Evolutionary conservation across 2,113 vertebrate genomes (phyloP).

Genomic region (Psilopogon haemacephalus): DNA sequence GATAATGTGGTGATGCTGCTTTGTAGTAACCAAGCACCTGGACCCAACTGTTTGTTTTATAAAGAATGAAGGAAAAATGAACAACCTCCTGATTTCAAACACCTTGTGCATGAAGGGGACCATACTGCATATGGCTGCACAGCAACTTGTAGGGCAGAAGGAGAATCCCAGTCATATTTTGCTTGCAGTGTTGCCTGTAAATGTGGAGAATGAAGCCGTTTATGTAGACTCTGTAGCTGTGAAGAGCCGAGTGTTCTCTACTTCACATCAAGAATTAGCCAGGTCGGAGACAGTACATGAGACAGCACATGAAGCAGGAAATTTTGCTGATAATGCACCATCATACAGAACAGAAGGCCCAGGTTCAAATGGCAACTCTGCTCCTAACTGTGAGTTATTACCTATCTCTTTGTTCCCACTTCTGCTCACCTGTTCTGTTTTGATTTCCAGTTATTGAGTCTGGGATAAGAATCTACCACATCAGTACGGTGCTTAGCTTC

Average conservation of each 20-base stretch:
- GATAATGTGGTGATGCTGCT: not conserved
- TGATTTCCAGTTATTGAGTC: not conserved
- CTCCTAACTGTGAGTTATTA: not conserved
- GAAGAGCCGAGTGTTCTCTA: not conserved
- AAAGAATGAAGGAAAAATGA: not conserved
- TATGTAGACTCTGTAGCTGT: not conserved
- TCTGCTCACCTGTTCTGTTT: not conserved
- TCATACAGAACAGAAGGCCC: not conserved
- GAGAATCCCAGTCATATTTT: rapidly evolving
- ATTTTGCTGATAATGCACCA: not conserved
- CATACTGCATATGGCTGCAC: not conserved
- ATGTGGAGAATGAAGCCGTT: not conserved
- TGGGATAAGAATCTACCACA: not conserved
- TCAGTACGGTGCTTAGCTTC: not conserved
- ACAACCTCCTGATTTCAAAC: not conserved
- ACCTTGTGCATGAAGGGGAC: not conserved
- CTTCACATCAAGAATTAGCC: rapidly evolving
- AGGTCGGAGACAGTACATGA: not conserved
- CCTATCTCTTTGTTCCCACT: not conserved
- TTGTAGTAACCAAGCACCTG: not conserved
- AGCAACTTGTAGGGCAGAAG: not conserved
- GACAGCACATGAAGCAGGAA: not conserved
- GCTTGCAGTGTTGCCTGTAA: not conserved
- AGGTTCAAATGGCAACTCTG: not conserved
- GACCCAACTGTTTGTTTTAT: not conserved